Evolutionary conservation across 2,113 vertebrate species (phyloP).

Genomic region (Saguinus midas): DNA sequence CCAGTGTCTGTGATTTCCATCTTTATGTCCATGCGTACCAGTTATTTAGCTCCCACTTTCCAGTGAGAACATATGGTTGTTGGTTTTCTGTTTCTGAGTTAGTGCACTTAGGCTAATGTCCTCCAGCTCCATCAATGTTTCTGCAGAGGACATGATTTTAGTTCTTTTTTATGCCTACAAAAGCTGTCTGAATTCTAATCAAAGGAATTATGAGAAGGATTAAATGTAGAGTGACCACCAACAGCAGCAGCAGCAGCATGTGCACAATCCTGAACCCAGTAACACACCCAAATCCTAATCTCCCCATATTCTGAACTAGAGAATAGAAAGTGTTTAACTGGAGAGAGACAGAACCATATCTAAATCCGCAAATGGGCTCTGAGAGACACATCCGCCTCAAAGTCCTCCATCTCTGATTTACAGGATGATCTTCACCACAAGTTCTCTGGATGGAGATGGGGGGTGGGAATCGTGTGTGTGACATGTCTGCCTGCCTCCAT

Average conservation of each 20-base stretch:
- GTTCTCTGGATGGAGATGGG: background rate
- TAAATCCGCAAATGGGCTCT: background rate
- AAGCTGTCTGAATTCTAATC: background rate
- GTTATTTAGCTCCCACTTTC: no score
- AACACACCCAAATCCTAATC: background rate
- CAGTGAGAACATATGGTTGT: no score
- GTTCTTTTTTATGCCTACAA: background rate
- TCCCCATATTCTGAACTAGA: background rate
- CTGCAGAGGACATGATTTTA: no score
- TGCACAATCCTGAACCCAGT: fast-evolving
- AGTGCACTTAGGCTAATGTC: no score
- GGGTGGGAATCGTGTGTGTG: fast-evolving
- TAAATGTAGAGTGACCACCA: background rate
- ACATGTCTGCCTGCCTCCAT: fast-evolving
- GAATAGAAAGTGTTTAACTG: background rate
- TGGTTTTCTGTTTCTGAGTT: no score
- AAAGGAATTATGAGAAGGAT: background rate
- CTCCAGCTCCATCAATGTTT: no score
- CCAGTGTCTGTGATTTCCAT: no score
- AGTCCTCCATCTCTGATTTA: background rate
- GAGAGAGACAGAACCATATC: background rate
- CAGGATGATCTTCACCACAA: background rate
- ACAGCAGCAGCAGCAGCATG: background rate
- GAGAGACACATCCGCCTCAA: background rate
- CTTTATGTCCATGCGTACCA: no score